phyloP scores from a whole-genome alignment of 2,797 vertebrate genomes.

The Coilia nasus region DNA sequence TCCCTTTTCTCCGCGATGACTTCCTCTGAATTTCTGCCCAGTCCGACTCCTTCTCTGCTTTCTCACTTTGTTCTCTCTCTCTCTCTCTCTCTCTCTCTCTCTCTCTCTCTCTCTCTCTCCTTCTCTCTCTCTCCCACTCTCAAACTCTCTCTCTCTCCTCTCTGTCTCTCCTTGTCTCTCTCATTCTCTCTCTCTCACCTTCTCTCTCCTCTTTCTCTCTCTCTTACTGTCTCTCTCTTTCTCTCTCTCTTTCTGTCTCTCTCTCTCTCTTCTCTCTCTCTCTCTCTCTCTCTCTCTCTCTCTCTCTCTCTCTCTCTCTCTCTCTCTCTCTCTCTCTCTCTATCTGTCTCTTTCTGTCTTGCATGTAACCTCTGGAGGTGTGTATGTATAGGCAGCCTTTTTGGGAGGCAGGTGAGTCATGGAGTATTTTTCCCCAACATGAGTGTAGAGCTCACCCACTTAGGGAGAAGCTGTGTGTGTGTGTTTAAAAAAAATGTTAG shows the following conservation, averaged over 20 bases:
- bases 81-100: constrained; percentile 27
- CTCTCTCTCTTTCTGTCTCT: constrained; percentile 30
- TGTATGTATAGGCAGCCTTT: constrained; percentile 43
- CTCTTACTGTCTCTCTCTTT: constrained; percentile 11
- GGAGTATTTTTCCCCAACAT: constrained; percentile 70
- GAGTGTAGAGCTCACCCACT: constrained; percentile 60
- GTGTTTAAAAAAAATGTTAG: neutral
- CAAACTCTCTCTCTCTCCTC: constrained; percentile 13
- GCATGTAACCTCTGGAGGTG: constrained; percentile 39
- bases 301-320: constrained; percentile 10
- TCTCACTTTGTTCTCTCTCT: constrained; percentile 69
- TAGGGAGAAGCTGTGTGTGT: neutral
- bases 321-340: constrained; percentile 30
- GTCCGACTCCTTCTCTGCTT: constrained; percentile 55
- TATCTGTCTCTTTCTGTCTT: constrained; percentile 28
- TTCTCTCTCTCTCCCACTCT: constrained; percentile 27
- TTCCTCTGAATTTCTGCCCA: constrained; percentile 56
- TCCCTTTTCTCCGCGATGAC: constrained; percentile 59
- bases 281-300: constrained; percentile 54
- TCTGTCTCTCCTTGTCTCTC: no score
- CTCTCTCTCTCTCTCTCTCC: constrained; percentile 20
- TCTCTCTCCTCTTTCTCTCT: constrained; percentile 55
- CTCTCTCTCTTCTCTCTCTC: constrained; percentile 63
- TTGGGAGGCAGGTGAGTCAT: constrained; percentile 62
- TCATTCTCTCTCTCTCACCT: constrained; percentile 65